Evolutionary conservation across 2,888 invertebrate genomes (phyloP).

Genomic region (Arge pagana): DNA sequence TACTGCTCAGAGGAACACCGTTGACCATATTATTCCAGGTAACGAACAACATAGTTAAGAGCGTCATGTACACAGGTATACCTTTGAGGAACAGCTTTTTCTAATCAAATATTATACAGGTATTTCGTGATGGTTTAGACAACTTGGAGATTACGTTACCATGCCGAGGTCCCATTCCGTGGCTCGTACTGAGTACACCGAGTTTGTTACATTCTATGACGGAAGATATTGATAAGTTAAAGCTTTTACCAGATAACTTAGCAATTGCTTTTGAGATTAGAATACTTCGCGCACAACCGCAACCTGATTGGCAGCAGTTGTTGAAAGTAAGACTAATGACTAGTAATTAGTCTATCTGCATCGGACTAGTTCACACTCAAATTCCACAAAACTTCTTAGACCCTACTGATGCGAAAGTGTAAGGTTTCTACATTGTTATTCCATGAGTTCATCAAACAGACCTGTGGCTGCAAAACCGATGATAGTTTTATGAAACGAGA

Average conservation of each 20-base stretch:
- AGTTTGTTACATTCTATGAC: conserved; percentile 61
- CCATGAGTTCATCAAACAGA: conserved; percentile 59
- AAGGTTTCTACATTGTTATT: conserved; percentile 66
- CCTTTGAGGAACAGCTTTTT: neutral
- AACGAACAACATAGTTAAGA: conserved; percentile 13
- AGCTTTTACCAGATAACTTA: conserved; percentile 64
- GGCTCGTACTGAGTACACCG: conserved; percentile 73
- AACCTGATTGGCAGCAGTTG: conserved; percentile 76
- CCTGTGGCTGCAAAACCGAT: conserved; percentile 56
- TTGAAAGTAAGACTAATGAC: conserved; percentile 65
- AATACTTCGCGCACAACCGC: conserved; percentile 76
- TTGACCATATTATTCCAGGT: conserved; percentile 79
- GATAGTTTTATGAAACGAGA: conserved; percentile 52
- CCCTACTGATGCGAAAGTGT: conserved; percentile 74
- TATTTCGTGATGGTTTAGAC: conserved; percentile 61
- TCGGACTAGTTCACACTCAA: neutral
- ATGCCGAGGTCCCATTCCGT: conserved; percentile 66
- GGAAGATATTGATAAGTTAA: conserved; percentile 55
- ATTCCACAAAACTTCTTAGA: conserved; percentile 59
- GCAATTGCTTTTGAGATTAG: conserved; percentile 73
- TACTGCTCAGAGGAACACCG: conserved; percentile 75
- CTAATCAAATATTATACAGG: conserved; percentile 42
- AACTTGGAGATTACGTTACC: conserved; percentile 63
- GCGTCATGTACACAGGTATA: no score
- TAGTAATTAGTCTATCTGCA: no score